Base-by-base conservation (phyloP, 2,888 invertebrate species). In the Sthenelais limicola region DNA sequence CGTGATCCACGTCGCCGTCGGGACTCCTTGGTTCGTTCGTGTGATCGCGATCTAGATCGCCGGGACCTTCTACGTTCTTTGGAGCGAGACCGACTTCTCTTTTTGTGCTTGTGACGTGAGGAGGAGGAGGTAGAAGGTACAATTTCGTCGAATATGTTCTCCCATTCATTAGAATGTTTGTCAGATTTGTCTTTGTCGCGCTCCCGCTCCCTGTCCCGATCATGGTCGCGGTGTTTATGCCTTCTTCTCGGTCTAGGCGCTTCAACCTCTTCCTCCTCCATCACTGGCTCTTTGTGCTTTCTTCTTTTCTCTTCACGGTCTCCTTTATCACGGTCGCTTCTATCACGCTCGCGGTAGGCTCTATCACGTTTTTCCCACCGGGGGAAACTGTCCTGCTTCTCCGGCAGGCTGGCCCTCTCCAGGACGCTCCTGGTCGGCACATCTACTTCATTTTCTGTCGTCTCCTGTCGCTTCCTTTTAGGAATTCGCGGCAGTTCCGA, bases 381-480 rank as follows among this genome's bases (percentile, higher is more conserved):
- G n/a, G 75, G 69, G 48, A 56, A 74, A 26, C 33, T 62, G 33
- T 71, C 56, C 24, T 47, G 35, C 38, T 69, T 68, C 9, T 69
- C 69, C 2, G 51, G 15, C 18, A 18, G 15, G 21, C 73, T 66
- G 9, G 68, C 30, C n/a, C 74, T 52, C 38, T 70, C 66, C n/a
- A 73, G 70, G 4, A 73, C 75, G 0, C 71, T 68, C 0, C 48
- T 24, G 24, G 68, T 35, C 47, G 47, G 30, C 18, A 7, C 32
- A 7, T 58, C 58, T 24, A 5, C 62, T 18, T 73, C 72, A 77
- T 30, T 67, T 73, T 35, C 73, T 71, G 48, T 62, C n/a, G 62
- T 78, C 77, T 51, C 49, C 72, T 75, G 67, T 76, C 75, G 18
- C 73, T 71, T 56, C 82, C 80, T 0, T 92, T 82, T 84, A 12